Base-by-base conservation (phyloP, 92 coral and sea anemone species). In the Palythoa grandiflora region DNA sequence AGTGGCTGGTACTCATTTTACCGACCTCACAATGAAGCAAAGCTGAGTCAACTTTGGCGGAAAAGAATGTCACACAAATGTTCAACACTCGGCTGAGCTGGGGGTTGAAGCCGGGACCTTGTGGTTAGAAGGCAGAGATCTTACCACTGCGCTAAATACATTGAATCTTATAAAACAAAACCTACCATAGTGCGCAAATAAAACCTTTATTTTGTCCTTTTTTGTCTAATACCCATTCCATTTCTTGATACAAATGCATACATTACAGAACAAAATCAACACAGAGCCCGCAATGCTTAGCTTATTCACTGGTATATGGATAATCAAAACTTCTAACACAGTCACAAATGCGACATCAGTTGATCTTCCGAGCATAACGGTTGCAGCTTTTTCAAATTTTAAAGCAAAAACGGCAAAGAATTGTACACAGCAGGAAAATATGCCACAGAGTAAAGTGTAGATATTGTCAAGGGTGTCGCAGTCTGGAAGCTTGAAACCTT, bases 351-450 rank as follows among this genome's bases (percentile, higher is more conserved):
- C 88, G 9, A 89, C 83, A 16, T 89, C 91, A 13, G 86, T 81
- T 21, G 91, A 70, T 11, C 88, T 85, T 28, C 85, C 88, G 14
- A 89, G 74, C 5, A 88, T 88, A 1, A 89, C 88, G 28, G 80
- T 75, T 39, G 87, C 78, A 6, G 88, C 91, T 10, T 66, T 91
- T 70, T 93, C 94, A 74, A 87, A 21, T 17, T 38, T 9, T n/a
- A 89, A 20, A 4, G 96, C 89, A 71, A 89, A 89, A 63, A 87
- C 53, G 21, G 60, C 1, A 60, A 84, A 36, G 13, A 92, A 40
- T 80, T 89, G 94, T 19, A 81, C 96, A 38, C 36, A 68, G 47
- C 75, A 91, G 7, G 93, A 88, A 47, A 75, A 77, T 36, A 55
- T 44, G 0, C 85, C 90, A 17, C 10, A 16, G 9, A 71, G 6